Base-by-base conservation (phyloP, 2,888 invertebrate genomes). In the Drosophila rellima region DNA sequence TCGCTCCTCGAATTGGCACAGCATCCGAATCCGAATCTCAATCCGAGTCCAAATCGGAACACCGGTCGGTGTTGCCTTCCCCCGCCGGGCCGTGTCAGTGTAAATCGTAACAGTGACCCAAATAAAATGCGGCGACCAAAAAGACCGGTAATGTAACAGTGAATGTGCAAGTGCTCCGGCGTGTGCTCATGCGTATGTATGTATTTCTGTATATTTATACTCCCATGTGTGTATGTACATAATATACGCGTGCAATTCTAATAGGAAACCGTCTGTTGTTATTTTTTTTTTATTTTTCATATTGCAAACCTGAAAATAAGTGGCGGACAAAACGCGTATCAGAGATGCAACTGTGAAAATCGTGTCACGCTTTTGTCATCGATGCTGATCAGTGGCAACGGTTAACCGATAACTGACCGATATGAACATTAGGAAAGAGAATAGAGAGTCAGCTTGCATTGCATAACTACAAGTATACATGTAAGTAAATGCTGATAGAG, bases 71-170 rank as follows among this genome's bases (percentile, higher is more conserved):
- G 33, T 44, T 39, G 71, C 57, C 52, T 57, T 52, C 55, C 37
- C 35, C 48, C 51, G 45, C 42, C 8, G 18, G 18, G 40, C 7
- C 17, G 33, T 52, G 17, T 4, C 45, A 52, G 70, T 62, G 86
- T 72, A 75, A 87, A 89, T 74, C 80, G 90, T 89, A 90, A 90
- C 90, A 89, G 89, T 89, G 90, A 89, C 88, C 88, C 84, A 90
- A 85, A 89, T 89, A 87, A 80, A 76, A 87, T 78, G 82, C 61
- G 79, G 67, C 82, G 70, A 83, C 87, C 89, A 47, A 84, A 89
- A 89, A 88, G 88, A 88, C 85, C 85, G 89, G 85, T 89, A 86
- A 86, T 88, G 73, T 89, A 89, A 89, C 79, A 88, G 88, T 80
- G 85, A 86, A 88, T 88, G 85, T 83, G 82, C 88, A 77, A 76